These are phyloP conservation scores for Gnatocerus cornutus DNA, from an alignment of 2,888 invertebrate genomes.

Conservation along the genomic window DNA sequence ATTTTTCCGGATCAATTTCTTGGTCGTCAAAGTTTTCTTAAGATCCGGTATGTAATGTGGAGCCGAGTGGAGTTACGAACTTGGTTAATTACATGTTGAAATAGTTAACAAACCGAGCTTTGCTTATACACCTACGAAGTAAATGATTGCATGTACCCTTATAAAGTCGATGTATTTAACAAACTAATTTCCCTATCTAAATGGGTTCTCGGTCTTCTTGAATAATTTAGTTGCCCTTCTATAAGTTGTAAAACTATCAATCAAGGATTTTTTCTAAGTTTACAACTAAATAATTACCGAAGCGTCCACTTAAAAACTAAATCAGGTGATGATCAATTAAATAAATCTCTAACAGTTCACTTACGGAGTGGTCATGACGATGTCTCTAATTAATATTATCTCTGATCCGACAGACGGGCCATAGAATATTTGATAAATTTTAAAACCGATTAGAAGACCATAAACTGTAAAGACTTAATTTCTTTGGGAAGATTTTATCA, in stretches of 20 bases:
- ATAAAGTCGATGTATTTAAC: slow-evolving; percentile 43
- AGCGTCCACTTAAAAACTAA: slow-evolving; percentile 17
- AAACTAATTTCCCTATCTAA: slow-evolving; percentile 46
- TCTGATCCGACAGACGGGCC: slow-evolving; percentile 8
- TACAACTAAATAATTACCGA: slow-evolving; percentile 20
- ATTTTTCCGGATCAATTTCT: too few relatives aligned
- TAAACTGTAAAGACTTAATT: slow-evolving; percentile 40
- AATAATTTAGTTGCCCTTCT: slow-evolving; percentile 31
- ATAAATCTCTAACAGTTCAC: slow-evolving; percentile 32
- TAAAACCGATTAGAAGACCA: slow-evolving; percentile 35
- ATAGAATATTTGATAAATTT: slow-evolving; percentile 32
- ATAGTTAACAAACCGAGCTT: slow-evolving; percentile 41
- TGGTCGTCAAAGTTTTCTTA: neutral
- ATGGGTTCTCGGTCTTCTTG: slow-evolving; percentile 37
- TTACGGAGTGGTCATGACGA: slow-evolving; percentile 21
- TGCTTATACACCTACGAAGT: slow-evolving; percentile 41
- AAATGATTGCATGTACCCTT: slow-evolving; percentile 42
- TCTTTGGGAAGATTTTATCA: slow-evolving; percentile 35
- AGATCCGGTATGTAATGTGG: slow-evolving; percentile 24
- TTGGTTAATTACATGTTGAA: slow-evolving; percentile 40
- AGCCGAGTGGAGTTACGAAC: slow-evolving; percentile 29
- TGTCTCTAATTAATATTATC: slow-evolving; percentile 36
- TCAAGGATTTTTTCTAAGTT: slow-evolving; percentile 26
- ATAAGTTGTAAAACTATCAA: slow-evolving; percentile 39
- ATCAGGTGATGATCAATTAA: slow-evolving; percentile 39